phyloP scores from a whole-genome alignment of 2,888 invertebrate genomes.

The Bembecia ichneumoniformis region DNA sequence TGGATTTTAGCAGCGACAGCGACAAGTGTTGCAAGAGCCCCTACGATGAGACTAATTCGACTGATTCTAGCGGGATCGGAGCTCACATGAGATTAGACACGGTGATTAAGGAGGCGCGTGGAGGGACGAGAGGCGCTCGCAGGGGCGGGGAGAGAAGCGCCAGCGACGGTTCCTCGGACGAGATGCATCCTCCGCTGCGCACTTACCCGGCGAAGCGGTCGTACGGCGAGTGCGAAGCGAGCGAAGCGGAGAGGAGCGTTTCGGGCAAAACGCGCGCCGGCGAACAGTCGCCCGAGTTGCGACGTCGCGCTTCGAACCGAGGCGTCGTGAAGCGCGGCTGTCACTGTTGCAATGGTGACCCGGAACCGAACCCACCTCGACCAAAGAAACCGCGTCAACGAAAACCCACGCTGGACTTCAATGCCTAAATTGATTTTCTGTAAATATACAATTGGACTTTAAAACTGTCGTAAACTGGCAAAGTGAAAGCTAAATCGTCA shows the following conservation, averaged over 20 bases:
- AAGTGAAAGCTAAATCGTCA: too few relatives aligned
- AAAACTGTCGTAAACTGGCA: conserved; percentile 4
- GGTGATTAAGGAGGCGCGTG: conserved; percentile 58
- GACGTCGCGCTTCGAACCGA: conserved; percentile 55
- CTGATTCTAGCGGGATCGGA: conserved; percentile 52
- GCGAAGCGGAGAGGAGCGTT: conserved; percentile 48
- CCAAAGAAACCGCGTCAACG: conserved; percentile 55
- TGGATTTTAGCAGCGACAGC: conserved; percentile 61
- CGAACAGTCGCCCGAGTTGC: conserved; percentile 32
- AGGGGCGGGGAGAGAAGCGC: conserved; percentile 35
- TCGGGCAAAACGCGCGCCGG: conserved; percentile 49
- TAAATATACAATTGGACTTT: conserved; percentile 7
- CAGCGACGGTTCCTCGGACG: conserved; percentile 47
- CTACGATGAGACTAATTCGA: conserved; percentile 54
- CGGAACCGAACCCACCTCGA: conserved; percentile 65
- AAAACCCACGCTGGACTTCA: conserved; percentile 41
- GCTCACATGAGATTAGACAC: conserved; percentile 56
- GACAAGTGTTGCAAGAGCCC: conserved; percentile 66
- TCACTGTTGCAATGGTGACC: conserved; percentile 74
- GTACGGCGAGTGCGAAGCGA: conserved; percentile 29
- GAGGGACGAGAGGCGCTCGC: conserved; percentile 21
- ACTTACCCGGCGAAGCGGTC: conserved; percentile 50
- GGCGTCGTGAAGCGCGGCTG: conserved; percentile 75
- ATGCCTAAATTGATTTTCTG: conserved; percentile 2
- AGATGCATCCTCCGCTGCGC: conserved; percentile 44